Evolutionary conservation across 2,888 invertebrate species (phyloP), one percentile per base, ranked within the genome.

Genomic region (Acrocera orbiculus): DNA sequence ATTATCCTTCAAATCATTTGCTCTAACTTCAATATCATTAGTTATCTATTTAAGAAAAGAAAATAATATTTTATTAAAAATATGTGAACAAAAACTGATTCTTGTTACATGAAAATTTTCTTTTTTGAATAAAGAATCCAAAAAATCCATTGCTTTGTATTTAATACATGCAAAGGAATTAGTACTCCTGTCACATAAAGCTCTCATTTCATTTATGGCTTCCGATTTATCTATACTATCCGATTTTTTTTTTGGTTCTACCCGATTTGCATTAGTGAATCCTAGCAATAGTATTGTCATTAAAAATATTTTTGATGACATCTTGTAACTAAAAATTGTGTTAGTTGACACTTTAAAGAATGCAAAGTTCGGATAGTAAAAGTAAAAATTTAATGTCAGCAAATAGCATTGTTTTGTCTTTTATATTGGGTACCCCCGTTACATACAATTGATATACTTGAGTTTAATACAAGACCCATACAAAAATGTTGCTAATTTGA

Each of bases 141-240:
- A 62, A 44, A 81, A 67, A 41, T 75, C 73, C 65, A 83, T 73
- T 42, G 81, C 77, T 56, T 79, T 80, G 65, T 73, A 78, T 59
- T 83, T 82, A 60, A 83, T 73, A 62, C 85, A 85, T 42, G 81
- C 75, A 36, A 81, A 67, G 14, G 78, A 75, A 54, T 82, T 81
- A 46, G 74, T 74, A 46, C 76, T 76, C 47, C 73, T 73, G 25
- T 70, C 66, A 56, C 83, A 85, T 51, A 76, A 73, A 35, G 66
- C 66, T 51, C 74, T 70, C 66, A 80, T 78, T 58, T 79, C 78
- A n/a, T n/a, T n/a, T n/a, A n/a, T n/a, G n/a, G n/a, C n/a, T n/a
- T n/a, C n/a, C n/a, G n/a, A n/a, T n/a, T n/a, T n/a, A n/a, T n/a
- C n/a, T n/a, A n/a, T n/a, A n/a, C 70, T 72, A 48, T 74, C 74